These are phyloP conservation scores for Jacana jacana DNA, from an alignment of 2,113 vertebrate genomes.

Conservation along the genomic window DNA sequence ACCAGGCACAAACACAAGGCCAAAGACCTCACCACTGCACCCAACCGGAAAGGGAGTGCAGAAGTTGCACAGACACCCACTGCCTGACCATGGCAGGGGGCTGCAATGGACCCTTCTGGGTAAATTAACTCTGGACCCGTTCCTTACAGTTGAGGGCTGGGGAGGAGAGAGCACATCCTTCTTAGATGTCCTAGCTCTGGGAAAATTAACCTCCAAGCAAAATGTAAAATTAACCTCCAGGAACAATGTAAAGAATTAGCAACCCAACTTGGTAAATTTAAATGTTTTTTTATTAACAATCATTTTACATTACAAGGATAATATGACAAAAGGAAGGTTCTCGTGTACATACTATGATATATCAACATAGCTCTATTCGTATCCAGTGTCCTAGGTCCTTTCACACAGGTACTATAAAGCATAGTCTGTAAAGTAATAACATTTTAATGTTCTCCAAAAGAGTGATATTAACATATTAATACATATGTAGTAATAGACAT, in stretches of 20 bases:
- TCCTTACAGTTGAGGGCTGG: neutral
- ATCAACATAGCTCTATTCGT: conserved; percentile 83
- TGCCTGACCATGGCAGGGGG: neutral
- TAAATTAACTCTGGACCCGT: neutral
- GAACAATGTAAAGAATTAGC: neutral
- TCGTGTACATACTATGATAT: conserved; percentile 80
- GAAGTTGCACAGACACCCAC: neutral
- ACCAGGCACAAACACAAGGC: neutral
- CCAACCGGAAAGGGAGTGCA: neutral
- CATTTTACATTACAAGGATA: conserved; percentile 82
- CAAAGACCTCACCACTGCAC: neutral
- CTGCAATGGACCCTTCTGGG: neutral
- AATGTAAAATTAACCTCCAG: neutral
- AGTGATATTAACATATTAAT: conserved; percentile 83
- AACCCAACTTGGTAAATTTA: conserved; percentile 56
- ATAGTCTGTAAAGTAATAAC: conserved; percentile 81
- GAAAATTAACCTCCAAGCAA: neutral
- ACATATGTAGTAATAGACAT: conserved; percentile 75
- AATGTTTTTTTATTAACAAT: conserved; percentile 82
- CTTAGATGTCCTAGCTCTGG: neutral
- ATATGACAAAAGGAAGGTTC: conserved; percentile 80
- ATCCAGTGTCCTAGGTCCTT: conserved; percentile 86
- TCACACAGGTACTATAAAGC: conserved; percentile 87
- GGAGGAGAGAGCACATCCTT: neutral
- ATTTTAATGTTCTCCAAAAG: conserved; percentile 73